phyloP scores from a whole-genome alignment of 1,140 invertebrate species.

The Plectrocnemia conspersa region DNA sequence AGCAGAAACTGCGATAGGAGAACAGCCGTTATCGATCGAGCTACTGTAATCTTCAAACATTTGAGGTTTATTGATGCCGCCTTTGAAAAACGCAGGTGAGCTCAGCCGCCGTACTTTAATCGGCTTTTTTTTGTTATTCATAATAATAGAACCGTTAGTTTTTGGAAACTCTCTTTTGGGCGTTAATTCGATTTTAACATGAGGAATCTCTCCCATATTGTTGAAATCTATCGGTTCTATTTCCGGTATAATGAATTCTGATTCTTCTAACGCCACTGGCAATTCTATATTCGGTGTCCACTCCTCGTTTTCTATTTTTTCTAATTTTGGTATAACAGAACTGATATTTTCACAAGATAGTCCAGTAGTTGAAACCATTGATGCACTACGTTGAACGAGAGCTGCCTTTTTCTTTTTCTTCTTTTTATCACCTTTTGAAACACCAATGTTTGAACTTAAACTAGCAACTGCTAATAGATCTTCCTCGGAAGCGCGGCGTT shows the following conservation, averaged over 20 bases:
- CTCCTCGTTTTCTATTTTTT: too few species aligned
- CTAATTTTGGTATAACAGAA: too few species aligned
- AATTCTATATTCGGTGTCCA: constrained; percentile 41
- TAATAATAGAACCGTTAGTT: constrained; percentile 49
- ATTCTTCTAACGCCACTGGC: constrained; percentile 45
- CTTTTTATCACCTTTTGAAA: constrained; percentile 31
- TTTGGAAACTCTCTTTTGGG: constrained; percentile 44
- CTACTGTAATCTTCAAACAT: too few species aligned
- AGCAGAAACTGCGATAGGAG: too few species aligned
- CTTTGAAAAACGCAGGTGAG: constrained; percentile 61
- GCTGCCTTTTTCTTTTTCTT: constrained; percentile 27
- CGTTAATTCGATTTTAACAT: constrained; percentile 28
- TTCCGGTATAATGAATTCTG: constrained; percentile 46
- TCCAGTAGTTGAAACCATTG: constrained; percentile 14
- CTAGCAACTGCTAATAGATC: constrained; percentile 18
- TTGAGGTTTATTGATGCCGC: constrained; percentile 55
- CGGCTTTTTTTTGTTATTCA: constrained; percentile 48
- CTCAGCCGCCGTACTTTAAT: constrained; percentile 50
- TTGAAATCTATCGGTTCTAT: constrained; percentile 45
- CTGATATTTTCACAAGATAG: too few species aligned
- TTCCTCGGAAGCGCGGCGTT: constrained; percentile 27
- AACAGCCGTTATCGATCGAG: too few species aligned
- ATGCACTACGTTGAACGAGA: constrained; percentile 25
- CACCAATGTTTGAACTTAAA: too few species aligned
- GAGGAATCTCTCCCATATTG: constrained; percentile 31